phyloP scores from a whole-genome alignment of 2,797 vertebrate genomes.

The Meda fulgida region DNA sequence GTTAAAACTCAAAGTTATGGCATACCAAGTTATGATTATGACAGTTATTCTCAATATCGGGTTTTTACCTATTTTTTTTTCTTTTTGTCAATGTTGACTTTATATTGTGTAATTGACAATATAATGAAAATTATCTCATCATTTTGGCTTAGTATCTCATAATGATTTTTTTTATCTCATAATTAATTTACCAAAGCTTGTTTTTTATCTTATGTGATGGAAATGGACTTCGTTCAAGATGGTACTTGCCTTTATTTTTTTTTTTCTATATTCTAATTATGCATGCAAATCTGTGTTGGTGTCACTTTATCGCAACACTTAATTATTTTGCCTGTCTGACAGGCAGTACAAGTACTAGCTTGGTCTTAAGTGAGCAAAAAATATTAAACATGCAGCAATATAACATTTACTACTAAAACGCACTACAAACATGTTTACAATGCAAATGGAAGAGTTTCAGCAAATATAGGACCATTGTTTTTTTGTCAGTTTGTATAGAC shows the following conservation, averaged over 20 bases:
- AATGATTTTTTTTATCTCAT: not conserved
- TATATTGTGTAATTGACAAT: not conserved
- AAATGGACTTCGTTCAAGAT: conserved; percentile 7
- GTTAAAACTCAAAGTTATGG: not conserved
- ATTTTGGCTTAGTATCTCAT: not conserved
- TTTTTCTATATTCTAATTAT: conserved; percentile 6
- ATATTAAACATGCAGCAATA: not conserved
- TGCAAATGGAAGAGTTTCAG: not conserved
- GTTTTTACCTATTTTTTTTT: not conserved
- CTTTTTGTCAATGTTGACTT: not conserved
- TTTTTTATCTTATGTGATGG: not conserved
- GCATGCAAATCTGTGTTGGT: conserved; percentile 27
- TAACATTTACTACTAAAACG: not conserved
- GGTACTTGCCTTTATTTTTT: not conserved
- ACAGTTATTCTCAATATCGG: not conserved
- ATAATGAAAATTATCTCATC: not conserved
- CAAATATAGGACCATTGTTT: conserved; percentile 7
- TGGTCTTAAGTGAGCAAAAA: not conserved
- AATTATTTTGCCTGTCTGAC: not conserved
- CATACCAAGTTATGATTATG: not conserved
- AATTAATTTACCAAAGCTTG: not conserved
- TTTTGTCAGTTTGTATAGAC: conserved; percentile 3
- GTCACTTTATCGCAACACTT: not conserved
- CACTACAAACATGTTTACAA: conserved; percentile 33
- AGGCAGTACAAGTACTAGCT: not conserved